Base-by-base conservation (phyloP, 1,140 invertebrate genomes). In the Tetramorium parvispinum region DNA sequence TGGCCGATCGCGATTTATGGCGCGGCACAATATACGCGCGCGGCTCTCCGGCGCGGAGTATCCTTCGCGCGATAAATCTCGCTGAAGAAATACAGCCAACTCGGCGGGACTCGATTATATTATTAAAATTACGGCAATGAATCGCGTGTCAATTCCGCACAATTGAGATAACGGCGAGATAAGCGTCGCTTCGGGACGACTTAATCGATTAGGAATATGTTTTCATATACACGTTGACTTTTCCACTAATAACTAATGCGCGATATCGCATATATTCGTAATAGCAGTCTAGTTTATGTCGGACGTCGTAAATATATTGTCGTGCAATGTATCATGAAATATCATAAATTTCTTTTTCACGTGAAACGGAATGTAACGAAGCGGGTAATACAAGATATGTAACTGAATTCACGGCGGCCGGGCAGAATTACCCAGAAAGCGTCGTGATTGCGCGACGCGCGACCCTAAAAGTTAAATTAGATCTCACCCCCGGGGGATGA, bases 381-480 rank as follows among this genome's bases (percentile, higher is more conserved):
- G 82, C 55, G 32, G 76, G 53, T 65, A 71, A 75, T 75, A 73
- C 49, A 59, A 59, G 43, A 51, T 70, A 57, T 24, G 55, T 82
- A 75, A 83, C 79, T 75, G 43, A 89, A 87, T 87, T 83, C 61
- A n/a, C 63, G 46, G 40, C 21, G 63, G n/a, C 13, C 21, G 49
- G 46, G 8, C 18, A 27, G 85, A 65, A 78, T 89, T 73, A 32
- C 49, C 40, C 68, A 53, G 70, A 55, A 83, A 59, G 68, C 66
- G 76, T 66, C 75, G 79, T 89, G 86, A 90, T 90, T 89, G 71
- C 85, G 51, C 43, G 57, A 43, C 24, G 68, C 61, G 71, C 65
- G 73, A 81, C 73, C 89, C 77, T 87, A 89, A 89, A 90, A 90
- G 89, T 89, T 90, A 90, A 87, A 90, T 90, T 90, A 89, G 89